These are phyloP conservation scores for Lutraria rhynchaena DNA, from an alignment of 1,140 invertebrate genomes.

Conservation along the genomic window DNA sequence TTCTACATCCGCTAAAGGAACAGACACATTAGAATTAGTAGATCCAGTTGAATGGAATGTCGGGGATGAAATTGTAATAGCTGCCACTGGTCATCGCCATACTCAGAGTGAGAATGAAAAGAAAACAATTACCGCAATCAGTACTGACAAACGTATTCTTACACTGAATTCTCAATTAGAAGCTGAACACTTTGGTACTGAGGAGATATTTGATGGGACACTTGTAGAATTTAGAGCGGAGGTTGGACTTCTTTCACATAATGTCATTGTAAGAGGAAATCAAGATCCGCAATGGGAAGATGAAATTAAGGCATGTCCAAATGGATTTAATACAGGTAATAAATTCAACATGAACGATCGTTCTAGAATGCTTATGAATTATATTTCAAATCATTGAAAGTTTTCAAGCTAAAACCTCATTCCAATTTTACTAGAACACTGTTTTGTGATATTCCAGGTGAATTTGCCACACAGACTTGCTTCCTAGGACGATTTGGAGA, in stretches of 20 bases:
- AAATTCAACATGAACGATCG: background rate
- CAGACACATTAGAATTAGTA: slow-evolving; percentile 42
- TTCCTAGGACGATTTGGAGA: slow-evolving; percentile 72
- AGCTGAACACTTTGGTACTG: slow-evolving; percentile 53
- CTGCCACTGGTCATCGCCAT: slow-evolving; percentile 67
- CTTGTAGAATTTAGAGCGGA: slow-evolving; percentile 68
- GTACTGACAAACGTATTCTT: slow-evolving; percentile 62
- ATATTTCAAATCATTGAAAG: background rate
- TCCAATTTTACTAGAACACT: no score
- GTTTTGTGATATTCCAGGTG: slow-evolving; percentile 25
- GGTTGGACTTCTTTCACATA: slow-evolving; percentile 72
- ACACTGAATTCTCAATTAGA: slow-evolving; percentile 62
- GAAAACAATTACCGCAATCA: slow-evolving; percentile 64
- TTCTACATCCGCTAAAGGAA: slow-evolving; percentile 57
- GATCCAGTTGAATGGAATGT: slow-evolving; percentile 69
- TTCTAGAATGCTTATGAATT: background rate
- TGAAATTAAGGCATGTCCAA: slow-evolving; percentile 66
- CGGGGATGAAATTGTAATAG: slow-evolving; percentile 72
- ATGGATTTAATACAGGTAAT: slow-evolving; percentile 73
- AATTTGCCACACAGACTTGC: slow-evolving; percentile 67
- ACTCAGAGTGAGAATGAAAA: slow-evolving; percentile 70
- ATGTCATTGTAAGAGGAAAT: slow-evolving; percentile 68
- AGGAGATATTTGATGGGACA: slow-evolving; percentile 56
- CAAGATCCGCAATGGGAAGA: slow-evolving; percentile 62
- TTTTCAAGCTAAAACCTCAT: background rate